Percentiles rank a stretch among this genome's conserved stretches.
These are phyloP conservation scores for Lithobates pipiens DNA, from an alignment of 2,797 vertebrate genomes.

Conservation along the genomic window DNA sequence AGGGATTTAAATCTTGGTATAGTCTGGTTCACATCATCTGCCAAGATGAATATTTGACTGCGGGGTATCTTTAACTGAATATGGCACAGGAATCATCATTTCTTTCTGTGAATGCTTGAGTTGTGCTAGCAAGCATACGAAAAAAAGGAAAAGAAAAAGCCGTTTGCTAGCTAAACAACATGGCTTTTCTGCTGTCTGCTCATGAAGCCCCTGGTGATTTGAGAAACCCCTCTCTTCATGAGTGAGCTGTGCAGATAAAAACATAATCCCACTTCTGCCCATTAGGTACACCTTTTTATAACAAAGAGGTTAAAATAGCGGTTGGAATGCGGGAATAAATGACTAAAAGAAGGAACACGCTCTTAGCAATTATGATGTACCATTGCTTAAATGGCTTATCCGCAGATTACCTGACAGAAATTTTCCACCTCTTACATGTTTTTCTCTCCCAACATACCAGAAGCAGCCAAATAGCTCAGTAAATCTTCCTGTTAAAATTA, in stretches of 20 bases:
- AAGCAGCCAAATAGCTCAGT: slow-evolving; percentile 53
- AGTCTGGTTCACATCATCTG: background rate
- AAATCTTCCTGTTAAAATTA: slow-evolving; percentile 61
- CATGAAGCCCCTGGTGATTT: slow-evolving; percentile 58
- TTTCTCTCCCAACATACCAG: slow-evolving; percentile 43
- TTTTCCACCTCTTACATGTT: slow-evolving; percentile 58
- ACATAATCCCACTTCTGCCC: slow-evolving; percentile 60
- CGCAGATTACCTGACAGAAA: slow-evolving; percentile 60
- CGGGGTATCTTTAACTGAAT: background rate
- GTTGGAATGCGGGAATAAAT: slow-evolving; percentile 59
- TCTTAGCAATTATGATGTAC: slow-evolving; percentile 62
- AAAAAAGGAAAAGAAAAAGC: background rate
- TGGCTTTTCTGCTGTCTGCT: slow-evolving; percentile 56
- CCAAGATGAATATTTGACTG: background rate
- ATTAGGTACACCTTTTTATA: slow-evolving; percentile 60
- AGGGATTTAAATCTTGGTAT: background rate
- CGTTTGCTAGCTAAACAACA: slow-evolving; percentile 35
- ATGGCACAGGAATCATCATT: background rate
- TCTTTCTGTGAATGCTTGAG: background rate
- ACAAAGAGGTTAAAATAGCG: slow-evolving; percentile 60
- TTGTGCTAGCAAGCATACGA: background rate
- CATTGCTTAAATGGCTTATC: slow-evolving; percentile 60
- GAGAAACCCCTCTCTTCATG: slow-evolving; percentile 56
- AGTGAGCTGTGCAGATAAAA: slow-evolving; percentile 61
- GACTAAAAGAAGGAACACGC: slow-evolving; percentile 54